These are phyloP conservation scores for Bombus pascuorum DNA, from an alignment of 1,140 invertebrate species.

Conservation along the genomic window DNA sequence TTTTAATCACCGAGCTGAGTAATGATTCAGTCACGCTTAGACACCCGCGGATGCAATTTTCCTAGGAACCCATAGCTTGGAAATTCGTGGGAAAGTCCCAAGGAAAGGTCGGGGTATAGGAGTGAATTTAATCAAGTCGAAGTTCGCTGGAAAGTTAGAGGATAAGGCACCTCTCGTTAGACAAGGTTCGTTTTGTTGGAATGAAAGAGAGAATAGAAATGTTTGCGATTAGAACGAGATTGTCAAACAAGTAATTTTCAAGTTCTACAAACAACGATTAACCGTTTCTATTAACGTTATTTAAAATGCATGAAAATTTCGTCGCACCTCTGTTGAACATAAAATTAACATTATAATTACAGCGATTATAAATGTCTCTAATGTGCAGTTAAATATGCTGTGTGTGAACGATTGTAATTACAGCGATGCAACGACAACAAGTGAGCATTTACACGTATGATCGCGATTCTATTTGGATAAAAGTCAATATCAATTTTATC, in stretches of 20 bases:
- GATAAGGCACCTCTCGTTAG: neutral
- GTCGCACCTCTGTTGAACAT: too few species aligned
- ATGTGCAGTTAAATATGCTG: too few species aligned
- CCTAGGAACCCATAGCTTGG: neutral
- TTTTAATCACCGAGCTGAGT: slow-evolving; percentile 10
- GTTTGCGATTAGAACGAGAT: neutral
- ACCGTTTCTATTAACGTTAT: neutral
- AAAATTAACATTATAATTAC: too few species aligned
- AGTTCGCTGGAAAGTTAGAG: neutral
- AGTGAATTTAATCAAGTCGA: slow-evolving; percentile 24
- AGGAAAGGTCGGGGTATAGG: neutral
- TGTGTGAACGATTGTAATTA: too few species aligned
- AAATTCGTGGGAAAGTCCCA: slow-evolving; percentile 9
- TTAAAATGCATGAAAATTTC: neutral
- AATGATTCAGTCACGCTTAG: slow-evolving; percentile 5
- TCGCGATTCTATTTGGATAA: too few species aligned
- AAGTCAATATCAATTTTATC: too few species aligned
- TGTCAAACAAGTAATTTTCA: neutral
- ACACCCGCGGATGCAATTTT: neutral
- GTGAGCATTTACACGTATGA: too few species aligned
- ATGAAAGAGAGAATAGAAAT: neutral
- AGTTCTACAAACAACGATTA: neutral
- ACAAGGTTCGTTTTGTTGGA: neutral
- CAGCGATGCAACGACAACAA: too few species aligned
- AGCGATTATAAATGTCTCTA: too few species aligned